Evolutionary conservation across 2,888 invertebrate genomes (phyloP).

Genomic region (Ethmia dodecea): DNA sequence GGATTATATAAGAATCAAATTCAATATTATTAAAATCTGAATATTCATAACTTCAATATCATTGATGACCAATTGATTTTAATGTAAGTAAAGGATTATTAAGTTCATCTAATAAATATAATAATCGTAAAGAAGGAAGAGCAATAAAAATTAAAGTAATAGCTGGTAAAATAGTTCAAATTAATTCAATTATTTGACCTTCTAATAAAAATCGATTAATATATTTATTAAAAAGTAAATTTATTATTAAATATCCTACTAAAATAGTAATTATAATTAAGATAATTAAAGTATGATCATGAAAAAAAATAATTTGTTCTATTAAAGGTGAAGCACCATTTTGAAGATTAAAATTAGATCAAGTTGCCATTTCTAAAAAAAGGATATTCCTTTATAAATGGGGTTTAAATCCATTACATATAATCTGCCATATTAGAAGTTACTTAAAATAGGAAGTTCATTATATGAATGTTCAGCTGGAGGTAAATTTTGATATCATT

Average conservation of each 20-base stretch:
- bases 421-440: slow-evolving; percentile 79
- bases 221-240: slow-evolving; percentile 75
- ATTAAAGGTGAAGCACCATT: slow-evolving; percentile 80
- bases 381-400: slow-evolving; percentile 79
- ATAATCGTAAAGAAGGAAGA: slow-evolving; percentile 76
- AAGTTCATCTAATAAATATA: slow-evolving; percentile 80
- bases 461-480: slow-evolving; percentile 79
- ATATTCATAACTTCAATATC: slow-evolving; percentile 83
- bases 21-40: slow-evolving; percentile 77
- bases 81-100: slow-evolving; percentile 76
- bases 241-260: slow-evolving; percentile 76
- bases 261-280: slow-evolving; percentile 79
- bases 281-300: slow-evolving; percentile 80
- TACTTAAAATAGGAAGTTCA: slow-evolving; percentile 76
- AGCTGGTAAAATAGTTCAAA: slow-evolving; percentile 80
- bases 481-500: slow-evolving; percentile 78
- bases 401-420: slow-evolving; percentile 81
- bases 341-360: slow-evolving; percentile 77
- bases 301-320: slow-evolving; percentile 82
- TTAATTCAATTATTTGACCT: slow-evolving; percentile 79
- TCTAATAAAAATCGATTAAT: slow-evolving; percentile 77
- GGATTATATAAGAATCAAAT: slow-evolving; percentile 81
- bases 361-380: slow-evolving; percentile 81
- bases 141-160: slow-evolving; percentile 80
- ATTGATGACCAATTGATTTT: slow-evolving; percentile 82